phyloP scores from a whole-genome alignment of 2,113 vertebrate genomes.

The Tachuris rubrigastra region DNA sequence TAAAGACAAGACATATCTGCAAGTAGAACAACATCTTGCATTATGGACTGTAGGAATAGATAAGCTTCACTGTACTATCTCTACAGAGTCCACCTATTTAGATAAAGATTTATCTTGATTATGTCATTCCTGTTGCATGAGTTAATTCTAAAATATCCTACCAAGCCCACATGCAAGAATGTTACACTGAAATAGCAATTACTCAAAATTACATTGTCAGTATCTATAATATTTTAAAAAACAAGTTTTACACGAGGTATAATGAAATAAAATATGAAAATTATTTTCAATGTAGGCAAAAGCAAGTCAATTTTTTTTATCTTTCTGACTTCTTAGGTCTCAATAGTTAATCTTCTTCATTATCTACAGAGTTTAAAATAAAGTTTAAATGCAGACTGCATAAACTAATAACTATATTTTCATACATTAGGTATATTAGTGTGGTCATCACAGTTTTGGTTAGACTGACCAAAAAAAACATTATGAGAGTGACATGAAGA shows the following conservation, averaged over 20 bases:
- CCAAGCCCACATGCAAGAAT: not conserved
- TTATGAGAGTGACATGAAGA: not conserved
- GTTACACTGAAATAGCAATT: not conserved
- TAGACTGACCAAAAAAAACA: not conserved
- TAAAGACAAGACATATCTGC: constrained; percentile 55
- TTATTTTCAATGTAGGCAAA: not conserved
- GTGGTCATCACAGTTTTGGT: not conserved
- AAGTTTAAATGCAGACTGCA: not conserved
- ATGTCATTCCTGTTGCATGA: not conserved
- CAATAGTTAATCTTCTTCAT: not conserved
- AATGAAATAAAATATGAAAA: not conserved
- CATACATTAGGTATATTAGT: not conserved
- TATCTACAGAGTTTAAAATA: not conserved
- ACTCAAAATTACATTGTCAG: not conserved
- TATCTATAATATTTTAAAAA: not conserved
- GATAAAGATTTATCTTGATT: not conserved
- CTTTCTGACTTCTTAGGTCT: not conserved
- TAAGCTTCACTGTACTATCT: not conserved
- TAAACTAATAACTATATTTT: not conserved
- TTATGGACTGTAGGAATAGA: constrained; percentile 2
- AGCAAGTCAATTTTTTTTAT: not conserved
- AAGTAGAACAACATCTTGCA: constrained; percentile 36
- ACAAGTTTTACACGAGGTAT: not conserved
- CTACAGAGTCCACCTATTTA: not conserved
- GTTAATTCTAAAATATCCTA: not conserved